phyloP scores from a whole-genome alignment of 2,888 invertebrate species.

The Chrysina gloriosa region DNA sequence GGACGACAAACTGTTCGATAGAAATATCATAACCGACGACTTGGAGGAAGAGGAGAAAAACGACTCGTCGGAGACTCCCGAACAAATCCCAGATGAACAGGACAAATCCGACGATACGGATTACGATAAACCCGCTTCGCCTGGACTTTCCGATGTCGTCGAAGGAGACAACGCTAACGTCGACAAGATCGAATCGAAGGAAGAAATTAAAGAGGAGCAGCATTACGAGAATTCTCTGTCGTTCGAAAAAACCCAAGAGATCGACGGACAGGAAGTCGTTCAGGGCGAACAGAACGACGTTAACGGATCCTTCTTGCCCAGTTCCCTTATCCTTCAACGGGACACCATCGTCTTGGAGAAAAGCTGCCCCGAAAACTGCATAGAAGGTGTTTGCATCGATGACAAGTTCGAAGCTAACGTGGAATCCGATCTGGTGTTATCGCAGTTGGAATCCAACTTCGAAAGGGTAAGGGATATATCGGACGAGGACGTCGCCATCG shows the following conservation, averaged over 20 bases:
- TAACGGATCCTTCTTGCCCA: conserved; percentile 55
- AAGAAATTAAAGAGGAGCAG: conserved; percentile 40
- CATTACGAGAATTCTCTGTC: conserved; percentile 31
- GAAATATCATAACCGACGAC: not conserved
- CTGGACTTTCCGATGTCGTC: conserved; percentile 12
- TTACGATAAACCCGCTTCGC: conserved; percentile 21
- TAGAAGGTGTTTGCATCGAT: conserved; percentile 49
- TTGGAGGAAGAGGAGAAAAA: not conserved
- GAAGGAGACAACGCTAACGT: not conserved
- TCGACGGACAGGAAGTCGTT: not conserved
- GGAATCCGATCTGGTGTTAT: conserved; percentile 64
- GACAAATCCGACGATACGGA: conserved; percentile 10
- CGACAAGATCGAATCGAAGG: not conserved
- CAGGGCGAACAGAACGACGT: conserved; percentile 24
- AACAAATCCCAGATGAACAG: conserved; percentile 22
- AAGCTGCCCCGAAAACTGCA: conserved; percentile 62
- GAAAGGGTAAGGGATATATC: conserved; percentile 56
- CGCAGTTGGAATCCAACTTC: conserved; percentile 54
- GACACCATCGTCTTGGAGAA: conserved; percentile 62
- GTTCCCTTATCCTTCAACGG: conserved; percentile 63
- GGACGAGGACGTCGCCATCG: conserved; percentile 69
- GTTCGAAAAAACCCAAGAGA: conserved; percentile 50
- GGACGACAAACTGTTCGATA: conserved; percentile 25
- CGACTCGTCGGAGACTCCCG: not conserved
- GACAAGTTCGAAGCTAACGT: conserved; percentile 63